A percentile compares a stretch with the other conserved stretches of the same genome.
Evolutionary conservation across 2,888 invertebrate genomes (phyloP).

Genomic region (Ichneumoninae sp.): DNA sequence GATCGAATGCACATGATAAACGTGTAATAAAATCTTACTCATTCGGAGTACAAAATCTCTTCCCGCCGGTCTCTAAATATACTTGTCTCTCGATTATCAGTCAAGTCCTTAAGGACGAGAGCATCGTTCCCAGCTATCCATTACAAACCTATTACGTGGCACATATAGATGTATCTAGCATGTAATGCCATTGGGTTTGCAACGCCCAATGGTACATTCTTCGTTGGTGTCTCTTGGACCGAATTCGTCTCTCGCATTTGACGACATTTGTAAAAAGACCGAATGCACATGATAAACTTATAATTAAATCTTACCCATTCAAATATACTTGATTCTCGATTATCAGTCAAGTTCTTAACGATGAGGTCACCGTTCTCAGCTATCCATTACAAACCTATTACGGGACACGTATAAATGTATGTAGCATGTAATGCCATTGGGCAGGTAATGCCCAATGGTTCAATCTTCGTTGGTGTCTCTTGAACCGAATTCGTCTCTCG

Average conservation of each 20-base stretch:
- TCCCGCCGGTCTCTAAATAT: too few species aligned
- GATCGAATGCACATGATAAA: constrained; percentile 26
- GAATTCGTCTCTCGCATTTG: constrained; percentile 34
- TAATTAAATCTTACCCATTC: constrained; percentile 37
- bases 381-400: constrained; percentile 22
- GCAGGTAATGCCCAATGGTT: constrained; percentile 22
- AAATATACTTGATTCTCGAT: neutral
- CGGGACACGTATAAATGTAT: neutral
- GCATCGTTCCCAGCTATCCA: constrained; percentile 17
- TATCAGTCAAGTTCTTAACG: constrained; percentile 19
- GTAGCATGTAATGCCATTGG: constrained; percentile 1
- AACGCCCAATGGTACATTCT: constrained; percentile 1
- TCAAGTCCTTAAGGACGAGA: constrained; percentile 11
- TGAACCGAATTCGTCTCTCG: constrained; percentile 27
- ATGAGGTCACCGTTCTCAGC: constrained; percentile 27
- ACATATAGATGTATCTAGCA: neutral
- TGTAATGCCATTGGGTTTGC: constrained; percentile 27
- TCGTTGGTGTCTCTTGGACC: constrained; percentile 1
- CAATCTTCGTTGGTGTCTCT: neutral
- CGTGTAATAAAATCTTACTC: constrained; percentile 44
- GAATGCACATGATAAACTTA: constrained; percentile 36
- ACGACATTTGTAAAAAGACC: constrained; percentile 37
- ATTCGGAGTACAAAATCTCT: constrained; percentile 38
- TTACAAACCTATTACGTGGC: constrained; percentile 23
- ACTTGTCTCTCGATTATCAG: neutral